Conservation (phyloP, 2,888 invertebrate genomes). For the Tinea trinotella region DNA sequence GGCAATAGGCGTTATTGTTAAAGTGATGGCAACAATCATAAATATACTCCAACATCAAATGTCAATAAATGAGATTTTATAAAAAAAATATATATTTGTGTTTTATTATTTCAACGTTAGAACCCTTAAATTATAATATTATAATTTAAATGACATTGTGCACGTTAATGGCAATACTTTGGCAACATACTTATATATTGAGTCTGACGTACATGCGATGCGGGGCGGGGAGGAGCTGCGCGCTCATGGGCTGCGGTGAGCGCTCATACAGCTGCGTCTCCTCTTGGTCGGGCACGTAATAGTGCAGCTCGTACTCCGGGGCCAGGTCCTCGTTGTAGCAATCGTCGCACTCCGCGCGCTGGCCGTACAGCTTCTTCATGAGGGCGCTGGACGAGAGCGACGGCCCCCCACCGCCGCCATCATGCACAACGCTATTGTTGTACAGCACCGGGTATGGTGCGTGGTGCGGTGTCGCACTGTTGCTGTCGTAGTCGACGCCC, state of each 20-base stretch:
- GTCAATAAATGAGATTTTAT: constrained; percentile 72
- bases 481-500: constrained; percentile 43
- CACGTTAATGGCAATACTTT: too few relatives aligned
- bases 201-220: not conserved
- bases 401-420: constrained; percentile 33
- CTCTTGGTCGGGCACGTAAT: constrained; percentile 59
- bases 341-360: constrained; percentile 19
- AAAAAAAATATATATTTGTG: constrained; percentile 31
- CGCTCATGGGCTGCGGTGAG: not conserved
- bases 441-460: constrained; percentile 38
- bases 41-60: constrained; percentile 66
- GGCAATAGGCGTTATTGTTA: too few relatives aligned
- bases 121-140: not conserved
- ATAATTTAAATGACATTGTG: not conserved
- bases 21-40: too few relatives aligned
- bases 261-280: constrained; percentile 28
- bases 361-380: constrained; percentile 31
- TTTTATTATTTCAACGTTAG: constrained; percentile 26
- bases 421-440: constrained; percentile 46
- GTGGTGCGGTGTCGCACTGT: constrained; percentile 39
- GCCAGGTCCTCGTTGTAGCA: constrained; percentile 39
- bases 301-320: constrained; percentile 58
- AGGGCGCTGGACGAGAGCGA: constrained; percentile 41
- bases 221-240: not conserved
- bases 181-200: not conserved